phyloP scores from a whole-genome alignment of 2,888 invertebrate species.

The Elmis aenea region DNA sequence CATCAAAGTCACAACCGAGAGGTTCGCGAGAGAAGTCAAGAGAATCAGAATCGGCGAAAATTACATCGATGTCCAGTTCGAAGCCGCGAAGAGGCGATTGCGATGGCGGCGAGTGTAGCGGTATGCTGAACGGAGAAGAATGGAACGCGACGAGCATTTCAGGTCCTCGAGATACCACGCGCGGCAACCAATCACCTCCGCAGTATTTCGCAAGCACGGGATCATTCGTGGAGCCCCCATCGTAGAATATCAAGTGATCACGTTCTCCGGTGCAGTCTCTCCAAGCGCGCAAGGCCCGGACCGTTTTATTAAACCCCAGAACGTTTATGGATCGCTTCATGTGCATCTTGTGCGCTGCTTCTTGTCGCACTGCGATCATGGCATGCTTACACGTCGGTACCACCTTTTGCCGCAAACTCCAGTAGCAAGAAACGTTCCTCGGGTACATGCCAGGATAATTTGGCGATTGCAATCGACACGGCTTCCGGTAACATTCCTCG shows the following conservation, averaged over 20 bases:
- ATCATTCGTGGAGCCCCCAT: constrained; percentile 77
- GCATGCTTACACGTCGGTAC: constrained; percentile 87
- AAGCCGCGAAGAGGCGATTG: constrained; percentile 72
- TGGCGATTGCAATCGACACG: constrained; percentile 82
- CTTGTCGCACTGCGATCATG: constrained; percentile 80
- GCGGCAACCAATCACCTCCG: constrained; percentile 80
- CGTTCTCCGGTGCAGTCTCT: constrained; percentile 76
- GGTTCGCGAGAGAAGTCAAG: constrained; percentile 71
- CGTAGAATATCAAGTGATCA: constrained; percentile 81
- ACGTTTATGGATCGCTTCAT: constrained; percentile 62
- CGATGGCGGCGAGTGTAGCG: constrained; percentile 60
- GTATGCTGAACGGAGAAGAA: constrained; percentile 78
- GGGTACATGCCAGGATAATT: constrained; percentile 88
- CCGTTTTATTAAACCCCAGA: constrained; percentile 66
- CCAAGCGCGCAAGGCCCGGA: constrained; percentile 71
- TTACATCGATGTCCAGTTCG: constrained; percentile 81
- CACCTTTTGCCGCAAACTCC: constrained; percentile 78
- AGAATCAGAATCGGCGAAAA: constrained; percentile 83
- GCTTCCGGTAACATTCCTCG: constrained; percentile 80
- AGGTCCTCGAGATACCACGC: constrained; percentile 70
- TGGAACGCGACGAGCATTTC: constrained; percentile 85
- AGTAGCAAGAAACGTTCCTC: constrained; percentile 86
- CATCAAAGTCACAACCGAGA: constrained; percentile 65
- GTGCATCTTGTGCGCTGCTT: constrained; percentile 68
- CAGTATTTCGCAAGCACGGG: constrained; percentile 82